Conservation (phyloP, 1,140 invertebrate genomes). For the Drosophila truncata region DNA sequence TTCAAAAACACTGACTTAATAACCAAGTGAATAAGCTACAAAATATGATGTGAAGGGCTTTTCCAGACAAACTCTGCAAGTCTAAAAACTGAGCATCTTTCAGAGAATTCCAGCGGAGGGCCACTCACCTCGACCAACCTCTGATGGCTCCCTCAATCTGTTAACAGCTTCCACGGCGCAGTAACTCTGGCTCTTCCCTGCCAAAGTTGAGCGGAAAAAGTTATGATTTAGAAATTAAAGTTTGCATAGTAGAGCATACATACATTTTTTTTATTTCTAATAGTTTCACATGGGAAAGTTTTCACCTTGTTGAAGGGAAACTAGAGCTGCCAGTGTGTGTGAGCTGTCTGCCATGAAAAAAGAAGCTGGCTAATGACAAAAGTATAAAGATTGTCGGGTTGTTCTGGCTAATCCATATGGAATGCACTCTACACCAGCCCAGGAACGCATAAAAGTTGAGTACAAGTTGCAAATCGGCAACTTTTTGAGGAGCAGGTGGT, state of each 20-base stretch:
- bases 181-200: conserved; percentile 3
- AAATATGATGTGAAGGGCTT: conserved; percentile 2
- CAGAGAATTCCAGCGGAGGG: not conserved
- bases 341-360: conserved; percentile 31
- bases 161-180: conserved; percentile 26
- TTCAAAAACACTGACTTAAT: not conserved
- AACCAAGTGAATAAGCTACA: not conserved
- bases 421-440: conserved; percentile 27
- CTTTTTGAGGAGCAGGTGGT: conserved; percentile 45
- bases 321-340: not conserved
- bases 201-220: conserved; percentile 64
- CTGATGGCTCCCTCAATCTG: conserved; percentile 23
- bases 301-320: not conserved
- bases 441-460: conserved; percentile 39
- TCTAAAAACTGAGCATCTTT: not conserved
- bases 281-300: conserved; percentile 51
- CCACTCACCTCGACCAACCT: conserved; percentile 4
- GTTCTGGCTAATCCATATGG: conserved; percentile 63
- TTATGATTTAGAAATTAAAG: conserved; percentile 81
- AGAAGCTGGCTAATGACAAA: conserved; percentile 67
- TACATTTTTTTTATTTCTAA: conserved; percentile 16
- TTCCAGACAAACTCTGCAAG: conserved; percentile 2
- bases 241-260: conserved; percentile 49
- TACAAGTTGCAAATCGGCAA: conserved; percentile 37
- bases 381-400: conserved; percentile 64